phyloP scores from a whole-genome alignment of 1,140 invertebrate species.

The Aradophagus sp. region DNA sequence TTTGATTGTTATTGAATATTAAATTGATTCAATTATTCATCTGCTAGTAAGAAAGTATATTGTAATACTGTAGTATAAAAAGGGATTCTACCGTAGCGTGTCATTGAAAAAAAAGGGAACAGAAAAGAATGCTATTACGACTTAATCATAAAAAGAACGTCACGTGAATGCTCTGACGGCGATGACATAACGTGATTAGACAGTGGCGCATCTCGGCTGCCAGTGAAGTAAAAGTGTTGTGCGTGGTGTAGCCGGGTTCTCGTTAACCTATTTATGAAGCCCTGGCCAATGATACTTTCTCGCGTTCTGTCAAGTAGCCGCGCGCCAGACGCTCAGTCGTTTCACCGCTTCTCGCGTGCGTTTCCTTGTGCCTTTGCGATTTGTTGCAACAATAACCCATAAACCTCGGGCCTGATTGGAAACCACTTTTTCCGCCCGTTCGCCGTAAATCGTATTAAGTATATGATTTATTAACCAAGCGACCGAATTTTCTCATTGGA shows the following conservation, averaged over 20 bases:
- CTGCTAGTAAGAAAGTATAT: too few relatives aligned
- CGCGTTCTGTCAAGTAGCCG: conserved; percentile 29
- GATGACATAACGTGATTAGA: conserved; percentile 43
- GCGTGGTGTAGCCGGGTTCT: conserved; percentile 41
- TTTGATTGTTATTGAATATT: too few relatives aligned
- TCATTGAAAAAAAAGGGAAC: too few relatives aligned
- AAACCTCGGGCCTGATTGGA: conserved; percentile 22
- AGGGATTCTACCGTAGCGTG: too few relatives aligned
- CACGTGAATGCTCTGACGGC: conserved; percentile 11
- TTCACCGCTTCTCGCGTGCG: conserved; percentile 25
- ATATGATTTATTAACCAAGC: too few relatives aligned
- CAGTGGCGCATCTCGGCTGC: conserved; percentile 29
- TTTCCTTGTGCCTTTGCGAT: conserved; percentile 19
- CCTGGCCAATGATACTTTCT: conserved; percentile 44
- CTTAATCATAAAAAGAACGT: conserved; percentile 4
- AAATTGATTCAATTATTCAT: too few relatives aligned
- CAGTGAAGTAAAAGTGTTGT: conserved; percentile 49
- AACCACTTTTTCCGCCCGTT: too few relatives aligned
- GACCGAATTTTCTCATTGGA: conserved; percentile 13
- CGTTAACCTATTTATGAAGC: conserved; percentile 53
- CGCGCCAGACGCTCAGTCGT: conserved; percentile 20
- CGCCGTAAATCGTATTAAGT: too few relatives aligned
- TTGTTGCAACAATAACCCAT: conserved; percentile 23
- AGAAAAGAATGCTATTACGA: conserved; percentile 2
- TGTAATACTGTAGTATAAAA: too few relatives aligned